Evolutionary conservation across 1,140 invertebrate genomes (phyloP).

Genomic region (Drosophila nigrodunni): DNA sequence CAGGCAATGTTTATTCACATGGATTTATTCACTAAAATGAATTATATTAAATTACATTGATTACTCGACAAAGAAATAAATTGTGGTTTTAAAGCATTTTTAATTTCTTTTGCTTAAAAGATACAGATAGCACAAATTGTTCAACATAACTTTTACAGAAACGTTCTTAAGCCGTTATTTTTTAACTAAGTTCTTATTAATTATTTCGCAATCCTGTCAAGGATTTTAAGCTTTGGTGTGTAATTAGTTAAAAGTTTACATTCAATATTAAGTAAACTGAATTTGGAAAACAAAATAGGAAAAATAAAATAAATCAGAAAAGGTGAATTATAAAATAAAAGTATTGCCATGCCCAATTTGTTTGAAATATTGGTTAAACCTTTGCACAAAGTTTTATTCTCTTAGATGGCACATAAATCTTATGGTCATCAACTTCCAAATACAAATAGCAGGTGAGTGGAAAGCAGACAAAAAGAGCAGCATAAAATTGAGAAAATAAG

Average conservation of each 20-base stretch:
- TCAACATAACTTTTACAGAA: too few species aligned
- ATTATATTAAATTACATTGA: constrained; percentile 18
- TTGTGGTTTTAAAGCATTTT: too few species aligned
- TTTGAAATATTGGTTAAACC: constrained; percentile 16
- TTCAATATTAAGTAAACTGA: background rate
- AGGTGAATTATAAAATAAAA: background rate
- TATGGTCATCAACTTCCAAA: constrained; percentile 36
- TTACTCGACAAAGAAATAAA: too few species aligned
- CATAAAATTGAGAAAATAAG: background rate
- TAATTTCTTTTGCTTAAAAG: too few species aligned
- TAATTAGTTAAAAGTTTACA: background rate
- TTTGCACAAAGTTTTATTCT: constrained; percentile 20
- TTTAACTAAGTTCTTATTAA: too few species aligned
- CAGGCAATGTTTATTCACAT: constrained; percentile 6
- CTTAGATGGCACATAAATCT: constrained; percentile 35
- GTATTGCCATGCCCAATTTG: constrained; percentile 29
- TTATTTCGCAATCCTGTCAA: too few species aligned
- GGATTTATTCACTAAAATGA: constrained; percentile 21
- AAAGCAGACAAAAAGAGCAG: background rate
- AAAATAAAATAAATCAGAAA: background rate
- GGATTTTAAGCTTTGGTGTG: background rate
- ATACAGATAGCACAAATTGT: too few species aligned
- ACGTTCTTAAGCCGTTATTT: too few species aligned
- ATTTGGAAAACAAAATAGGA: background rate
- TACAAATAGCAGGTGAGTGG: constrained; percentile 41